Base-by-base conservation (phyloP, 2,797 vertebrate species). In the Gymnocypris eckloni region DNA sequence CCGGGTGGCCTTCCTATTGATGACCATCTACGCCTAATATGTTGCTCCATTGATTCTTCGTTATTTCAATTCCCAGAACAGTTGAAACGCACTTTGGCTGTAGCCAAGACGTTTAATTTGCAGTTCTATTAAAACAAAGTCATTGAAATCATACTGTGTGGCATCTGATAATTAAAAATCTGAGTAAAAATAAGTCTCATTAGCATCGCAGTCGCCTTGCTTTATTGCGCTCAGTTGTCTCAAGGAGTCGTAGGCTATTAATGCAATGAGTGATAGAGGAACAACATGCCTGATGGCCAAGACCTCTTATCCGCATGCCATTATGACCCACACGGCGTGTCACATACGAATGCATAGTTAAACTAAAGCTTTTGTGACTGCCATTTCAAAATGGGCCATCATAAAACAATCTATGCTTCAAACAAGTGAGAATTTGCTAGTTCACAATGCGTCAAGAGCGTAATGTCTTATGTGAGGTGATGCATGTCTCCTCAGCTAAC, bases 21-120 rank as follows among this genome's bases (percentile, higher is more conserved):
- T 92, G 91, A 93, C 93, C 91, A 92, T 94, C 91, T 92, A 90
- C 89, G 92, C 91, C 91, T 92, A 94, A 95, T 95, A 94, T 94
- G 93, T 93, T 94, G 94, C 94, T 93, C 90, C 92, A 94, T 94
- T 95, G 94, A 94, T 94, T 95, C 90, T 93, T 93, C 92, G 92
- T 96, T 93, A 93, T 94, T 93, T 89, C 89, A 91, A 91, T 93
- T 94, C 93, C 92, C 90, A 41, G 56, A 89, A 91, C 88, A 82
- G 75, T 92, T 93, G 89, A 86, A 90, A 83, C 79, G 86, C 87
- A 87, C 83, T 84, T 85, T 83, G 83, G 88, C 50, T 82, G 91
- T 90, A 88, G 89, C 39, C 67, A 91, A 92, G 89, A 86, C 90
- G 92, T 93, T 94, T 94, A 93, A 94, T 94, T 91, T 93, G 90